Percentiles rank a stretch among this genome's conserved stretches.
These are phyloP conservation scores for Tromatobia lineatoria DNA, from an alignment of 2,888 invertebrate species.

Conservation along the genomic window DNA sequence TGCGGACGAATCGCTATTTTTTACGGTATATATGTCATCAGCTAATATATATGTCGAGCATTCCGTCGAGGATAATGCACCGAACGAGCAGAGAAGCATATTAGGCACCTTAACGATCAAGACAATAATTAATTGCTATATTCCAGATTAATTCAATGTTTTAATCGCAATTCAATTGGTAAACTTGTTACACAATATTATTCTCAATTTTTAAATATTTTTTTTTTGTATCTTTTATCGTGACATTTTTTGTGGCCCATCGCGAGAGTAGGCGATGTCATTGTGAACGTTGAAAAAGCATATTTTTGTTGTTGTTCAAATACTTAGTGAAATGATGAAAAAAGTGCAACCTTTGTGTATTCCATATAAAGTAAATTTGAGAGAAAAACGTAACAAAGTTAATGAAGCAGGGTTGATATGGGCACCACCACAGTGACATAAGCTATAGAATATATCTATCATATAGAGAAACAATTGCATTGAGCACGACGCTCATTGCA, in stretches of 20 bases:
- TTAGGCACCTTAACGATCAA: constrained; percentile 31
- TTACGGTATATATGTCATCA: neutral
- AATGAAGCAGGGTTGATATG: constrained; percentile 69
- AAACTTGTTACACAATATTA: constrained; percentile 1
- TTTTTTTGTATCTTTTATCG: constrained; percentile 14
- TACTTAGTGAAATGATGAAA: constrained; percentile 37
- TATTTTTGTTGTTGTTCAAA: neutral
- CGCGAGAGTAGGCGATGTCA: constrained; percentile 9
- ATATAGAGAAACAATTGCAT: constrained; percentile 43
- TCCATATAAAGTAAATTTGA: constrained; percentile 39
- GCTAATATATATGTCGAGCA: neutral
- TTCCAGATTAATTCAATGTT: constrained; percentile 29
- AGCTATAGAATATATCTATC: constrained; percentile 54
- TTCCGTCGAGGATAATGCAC: neutral
- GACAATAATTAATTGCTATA: constrained; percentile 63
- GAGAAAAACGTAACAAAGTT: constrained; percentile 48
- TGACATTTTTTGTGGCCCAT: constrained; percentile 16
- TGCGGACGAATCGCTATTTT: constrained; percentile 12
- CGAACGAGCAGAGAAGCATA: constrained; percentile 17
- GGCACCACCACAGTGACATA: constrained; percentile 67
- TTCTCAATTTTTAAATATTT: constrained; percentile 26
- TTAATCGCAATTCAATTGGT: constrained; percentile 9
- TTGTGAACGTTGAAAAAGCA: neutral
- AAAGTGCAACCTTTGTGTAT: constrained; percentile 28
- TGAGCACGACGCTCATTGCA: no score